phyloP scores from a whole-genome alignment of 2,888 invertebrate genomes.

The Acrocyrtus sp. region DNA sequence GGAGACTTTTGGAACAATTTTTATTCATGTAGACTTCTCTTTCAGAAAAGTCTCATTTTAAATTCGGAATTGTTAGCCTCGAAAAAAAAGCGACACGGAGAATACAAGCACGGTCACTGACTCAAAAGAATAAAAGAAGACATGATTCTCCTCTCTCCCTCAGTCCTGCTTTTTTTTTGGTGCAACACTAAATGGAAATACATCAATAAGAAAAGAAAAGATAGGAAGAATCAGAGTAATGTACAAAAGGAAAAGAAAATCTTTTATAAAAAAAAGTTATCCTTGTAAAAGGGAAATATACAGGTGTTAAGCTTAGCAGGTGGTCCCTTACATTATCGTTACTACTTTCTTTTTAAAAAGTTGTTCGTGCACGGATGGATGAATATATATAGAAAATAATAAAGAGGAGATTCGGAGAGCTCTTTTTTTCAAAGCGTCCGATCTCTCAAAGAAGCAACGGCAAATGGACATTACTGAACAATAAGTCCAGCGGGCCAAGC shows the following conservation, averaged over 20 bases:
- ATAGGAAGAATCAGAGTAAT: constrained; percentile 36
- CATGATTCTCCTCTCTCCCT: constrained; percentile 25
- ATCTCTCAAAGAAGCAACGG: constrained; percentile 24
- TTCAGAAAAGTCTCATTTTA: not conserved
- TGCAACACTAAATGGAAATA: too few relatives aligned
- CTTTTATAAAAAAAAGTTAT: constrained; percentile 29
- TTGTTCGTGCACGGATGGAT: constrained; percentile 24
- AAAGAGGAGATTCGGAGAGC: not conserved
- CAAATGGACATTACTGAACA: constrained; percentile 37
- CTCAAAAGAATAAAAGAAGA: constrained; percentile 44
- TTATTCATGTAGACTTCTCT: constrained; percentile 33
- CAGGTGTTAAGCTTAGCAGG: constrained; percentile 61
- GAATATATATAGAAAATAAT: constrained; percentile 27
- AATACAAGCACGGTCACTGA: constrained; percentile 35
- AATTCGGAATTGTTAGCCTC: not conserved
- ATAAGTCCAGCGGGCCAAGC: constrained; percentile 19
- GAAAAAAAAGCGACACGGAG: not conserved
- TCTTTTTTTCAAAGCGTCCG: constrained; percentile 26
- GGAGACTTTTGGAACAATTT: constrained; percentile 34
- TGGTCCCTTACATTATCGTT: constrained; percentile 49
- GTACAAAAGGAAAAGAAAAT: constrained; percentile 27
- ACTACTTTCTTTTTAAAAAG: constrained; percentile 36
- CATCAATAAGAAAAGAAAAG: too few relatives aligned
- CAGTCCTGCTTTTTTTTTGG: too few relatives aligned
- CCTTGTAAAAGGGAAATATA: constrained; percentile 40